These are phyloP conservation scores for Perognathus longimembris DNA, from an alignment of 2,113 vertebrate species.

Conservation along the genomic window DNA sequence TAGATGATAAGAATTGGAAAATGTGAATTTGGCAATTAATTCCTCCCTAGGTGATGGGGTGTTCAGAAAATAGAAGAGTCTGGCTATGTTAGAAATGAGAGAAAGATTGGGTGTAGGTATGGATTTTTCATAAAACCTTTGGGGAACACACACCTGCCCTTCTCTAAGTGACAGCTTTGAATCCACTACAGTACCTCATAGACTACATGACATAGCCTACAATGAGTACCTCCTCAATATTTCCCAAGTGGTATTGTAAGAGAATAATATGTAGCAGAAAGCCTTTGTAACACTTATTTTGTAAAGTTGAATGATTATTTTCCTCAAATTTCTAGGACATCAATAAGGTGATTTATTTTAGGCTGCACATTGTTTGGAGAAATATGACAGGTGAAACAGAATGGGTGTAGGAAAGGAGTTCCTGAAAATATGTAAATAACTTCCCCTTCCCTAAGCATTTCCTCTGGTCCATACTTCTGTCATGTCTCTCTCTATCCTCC, in stretches of 20 bases:
- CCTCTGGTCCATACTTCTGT: background rate
- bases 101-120: background rate
- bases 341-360: too few species aligned
- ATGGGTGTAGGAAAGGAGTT: background rate
- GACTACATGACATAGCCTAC: background rate
- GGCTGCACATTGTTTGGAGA: too few species aligned
- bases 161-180: background rate
- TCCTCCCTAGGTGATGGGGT: background rate
- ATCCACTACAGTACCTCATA: background rate
- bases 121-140: background rate
- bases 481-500: too few species aligned
- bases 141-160: background rate
- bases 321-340: background rate
- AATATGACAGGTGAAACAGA: too few species aligned
- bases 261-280: background rate
- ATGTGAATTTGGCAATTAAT: background rate
- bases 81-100: background rate
- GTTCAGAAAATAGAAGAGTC: background rate
- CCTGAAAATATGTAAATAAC: background rate
- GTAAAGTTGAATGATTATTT: background rate
- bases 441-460: background rate
- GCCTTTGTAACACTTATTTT: background rate
- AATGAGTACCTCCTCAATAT: background rate
- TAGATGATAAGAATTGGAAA: background rate
- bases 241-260: background rate